A percentile compares a stretch with the other conserved stretches of the same genome.
These are phyloP conservation scores for Tauraco erythrolophus DNA, from an alignment of 2,113 vertebrate species.

Conservation along the genomic window DNA sequence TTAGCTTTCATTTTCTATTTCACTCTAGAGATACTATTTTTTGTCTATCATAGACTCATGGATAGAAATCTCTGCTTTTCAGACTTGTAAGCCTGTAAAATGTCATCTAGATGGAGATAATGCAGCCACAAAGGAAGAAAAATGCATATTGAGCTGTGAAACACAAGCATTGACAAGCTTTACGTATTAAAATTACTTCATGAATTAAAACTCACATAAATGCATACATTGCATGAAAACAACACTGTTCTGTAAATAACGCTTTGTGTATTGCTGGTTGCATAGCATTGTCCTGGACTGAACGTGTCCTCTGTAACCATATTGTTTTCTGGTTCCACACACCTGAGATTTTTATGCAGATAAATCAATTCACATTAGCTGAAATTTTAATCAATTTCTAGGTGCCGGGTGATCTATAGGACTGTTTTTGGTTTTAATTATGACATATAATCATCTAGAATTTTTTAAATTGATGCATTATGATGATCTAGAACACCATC, in stretches of 20 bases:
- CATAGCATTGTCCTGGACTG: neutral
- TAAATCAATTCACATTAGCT: neutral
- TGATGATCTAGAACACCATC: rapidly evolving
- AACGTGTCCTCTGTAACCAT: neutral
- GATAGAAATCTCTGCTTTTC: neutral
- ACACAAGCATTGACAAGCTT: neutral
- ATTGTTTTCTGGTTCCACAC: neutral
- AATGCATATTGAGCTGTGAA: neutral
- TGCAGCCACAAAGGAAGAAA: neutral
- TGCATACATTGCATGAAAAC: neutral
- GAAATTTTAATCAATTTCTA: neutral
- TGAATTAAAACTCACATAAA: neutral
- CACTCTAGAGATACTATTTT: neutral
- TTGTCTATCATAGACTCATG: neutral
- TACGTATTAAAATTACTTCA: neutral
- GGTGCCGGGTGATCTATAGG: neutral
- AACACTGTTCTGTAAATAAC: neutral
- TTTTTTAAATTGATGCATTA: neutral
- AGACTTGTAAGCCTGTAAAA: neutral
- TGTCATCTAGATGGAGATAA: neutral
- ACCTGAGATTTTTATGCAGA: neutral
- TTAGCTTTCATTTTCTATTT: neutral
- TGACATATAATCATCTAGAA: neutral
- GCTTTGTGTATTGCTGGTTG: neutral
- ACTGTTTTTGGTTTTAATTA: neutral